Conservation (phyloP, 1,140 invertebrate species). For the Diprion similis region DNA sequence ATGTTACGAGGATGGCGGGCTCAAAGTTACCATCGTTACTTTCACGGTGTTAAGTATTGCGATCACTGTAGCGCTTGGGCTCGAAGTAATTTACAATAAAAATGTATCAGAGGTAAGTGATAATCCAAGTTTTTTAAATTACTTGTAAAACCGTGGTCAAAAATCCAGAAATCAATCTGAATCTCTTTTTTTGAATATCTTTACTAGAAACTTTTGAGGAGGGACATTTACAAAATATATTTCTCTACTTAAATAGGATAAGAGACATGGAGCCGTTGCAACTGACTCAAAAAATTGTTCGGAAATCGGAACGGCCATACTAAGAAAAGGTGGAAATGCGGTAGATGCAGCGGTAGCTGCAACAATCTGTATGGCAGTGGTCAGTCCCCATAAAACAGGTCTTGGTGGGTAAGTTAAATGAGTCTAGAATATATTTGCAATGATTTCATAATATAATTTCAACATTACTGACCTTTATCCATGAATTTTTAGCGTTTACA, state of each 20-base stretch:
- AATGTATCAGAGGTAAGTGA: slow-evolving; percentile 63
- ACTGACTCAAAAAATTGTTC: slow-evolving; percentile 77
- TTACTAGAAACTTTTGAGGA: slow-evolving; percentile 9
- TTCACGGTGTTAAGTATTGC: slow-evolving; percentile 66
- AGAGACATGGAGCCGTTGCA: slow-evolving; percentile 77
- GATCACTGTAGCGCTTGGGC: slow-evolving; percentile 70
- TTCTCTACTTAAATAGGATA: slow-evolving; percentile 59
- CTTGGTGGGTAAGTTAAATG: slow-evolving; percentile 69
- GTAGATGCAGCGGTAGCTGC: slow-evolving; percentile 74
- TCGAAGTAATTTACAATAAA: slow-evolving; percentile 73
- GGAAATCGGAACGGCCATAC: slow-evolving; percentile 69
- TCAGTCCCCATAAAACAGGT: slow-evolving; percentile 72
- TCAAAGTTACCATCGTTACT: slow-evolving; percentile 62
- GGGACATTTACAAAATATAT: slow-evolving; percentile 8
- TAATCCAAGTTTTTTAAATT: slow-evolving; percentile 4
- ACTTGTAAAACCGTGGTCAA: not conserved
- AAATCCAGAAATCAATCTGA: not conserved
- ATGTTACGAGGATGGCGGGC: slow-evolving; percentile 52
- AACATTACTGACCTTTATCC: not conserved
- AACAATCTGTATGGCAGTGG: slow-evolving; percentile 72
- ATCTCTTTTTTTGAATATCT: slow-evolving; percentile 10
- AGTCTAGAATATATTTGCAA: slow-evolving; percentile 14
- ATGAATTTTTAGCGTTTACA: not conserved
- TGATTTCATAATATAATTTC: not conserved
- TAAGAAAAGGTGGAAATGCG: slow-evolving; percentile 73